phyloP scores from a whole-genome alignment of 2,113 vertebrate species.

The Epinephelus cyanopodus region DNA sequence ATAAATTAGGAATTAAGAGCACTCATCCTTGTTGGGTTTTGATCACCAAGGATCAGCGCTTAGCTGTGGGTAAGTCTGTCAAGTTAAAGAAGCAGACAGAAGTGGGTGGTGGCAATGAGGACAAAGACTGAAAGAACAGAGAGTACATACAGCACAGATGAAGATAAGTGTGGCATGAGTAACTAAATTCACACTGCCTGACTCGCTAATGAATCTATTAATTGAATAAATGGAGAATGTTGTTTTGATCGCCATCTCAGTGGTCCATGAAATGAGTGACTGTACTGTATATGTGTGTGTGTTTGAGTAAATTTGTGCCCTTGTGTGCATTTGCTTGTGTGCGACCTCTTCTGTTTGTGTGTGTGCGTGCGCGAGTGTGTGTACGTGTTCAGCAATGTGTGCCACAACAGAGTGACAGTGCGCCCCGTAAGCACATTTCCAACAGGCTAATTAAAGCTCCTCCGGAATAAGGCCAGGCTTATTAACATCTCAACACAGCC shows the following conservation, averaged over 20 bases:
- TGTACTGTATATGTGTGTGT: conserved; percentile 32
- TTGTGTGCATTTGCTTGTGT: conserved; percentile 40
- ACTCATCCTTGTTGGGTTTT: not conserved
- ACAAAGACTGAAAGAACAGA: conserved; percentile 13
- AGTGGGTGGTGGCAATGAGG: not conserved
- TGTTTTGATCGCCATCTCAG: conserved; percentile 75
- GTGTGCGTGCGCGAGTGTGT: not conserved
- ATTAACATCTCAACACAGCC: conserved; percentile 82
- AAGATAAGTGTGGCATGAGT: conserved; percentile 35
- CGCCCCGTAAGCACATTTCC: conserved; percentile 86
- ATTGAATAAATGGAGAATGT: conserved; percentile 76
- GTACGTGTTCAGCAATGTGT: conserved; percentile 37
- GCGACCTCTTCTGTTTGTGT: conserved; percentile 8
- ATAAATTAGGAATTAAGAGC: not conserved
- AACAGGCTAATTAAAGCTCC: conserved; percentile 86
- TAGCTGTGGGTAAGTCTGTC: not conserved
- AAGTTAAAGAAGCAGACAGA: not conserved
- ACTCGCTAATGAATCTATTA: conserved; percentile 79
- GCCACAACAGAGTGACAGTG: conserved; percentile 79
- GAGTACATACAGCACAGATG: conserved; percentile 12
- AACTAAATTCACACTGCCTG: conserved; percentile 61
- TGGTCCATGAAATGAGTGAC: conserved; percentile 82
- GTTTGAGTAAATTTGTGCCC: conserved; percentile 17
- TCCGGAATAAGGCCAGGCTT: conserved; percentile 82
- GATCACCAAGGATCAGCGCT: not conserved